phyloP scores from a whole-genome alignment of 2,797 vertebrate genomes.

The Bufotes viridis region DNA sequence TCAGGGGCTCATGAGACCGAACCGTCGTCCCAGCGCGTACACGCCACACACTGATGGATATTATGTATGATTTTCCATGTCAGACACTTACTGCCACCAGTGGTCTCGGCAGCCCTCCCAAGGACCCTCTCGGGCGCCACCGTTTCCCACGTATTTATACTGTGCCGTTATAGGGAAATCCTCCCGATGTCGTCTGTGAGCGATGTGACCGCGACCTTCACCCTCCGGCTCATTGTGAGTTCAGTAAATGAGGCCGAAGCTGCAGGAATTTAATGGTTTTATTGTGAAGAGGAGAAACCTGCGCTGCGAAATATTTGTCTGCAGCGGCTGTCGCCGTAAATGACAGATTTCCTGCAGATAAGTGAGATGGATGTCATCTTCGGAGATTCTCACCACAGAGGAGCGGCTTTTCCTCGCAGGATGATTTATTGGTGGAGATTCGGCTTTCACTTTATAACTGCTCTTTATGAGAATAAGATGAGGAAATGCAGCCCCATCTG shows the following conservation, averaged over 20 bases:
- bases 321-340: neutral
- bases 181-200: too few species aligned
- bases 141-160: too few species aligned
- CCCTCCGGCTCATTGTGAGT: neutral
- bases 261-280: neutral
- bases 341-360: conserved; percentile 1
- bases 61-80: too few species aligned
- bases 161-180: too few species aligned
- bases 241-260: too few species aligned
- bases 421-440: conserved; percentile 2
- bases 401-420: neutral
- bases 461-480: neutral
- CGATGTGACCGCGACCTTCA: too few species aligned
- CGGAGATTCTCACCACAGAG: neutral
- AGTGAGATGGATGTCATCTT: conserved; percentile 10
- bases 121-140: too few species aligned
- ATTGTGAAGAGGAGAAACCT: neutral
- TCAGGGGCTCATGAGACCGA: too few species aligned
- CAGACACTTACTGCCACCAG: too few species aligned
- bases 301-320: conserved; percentile 5
- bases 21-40: too few species aligned
- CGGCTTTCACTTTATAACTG: neutral
- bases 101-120: too few species aligned
- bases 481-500: neutral
- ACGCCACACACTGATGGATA: too few species aligned